Conservation (phyloP, 2,888 invertebrate genomes). For the Phortica magna region DNA sequence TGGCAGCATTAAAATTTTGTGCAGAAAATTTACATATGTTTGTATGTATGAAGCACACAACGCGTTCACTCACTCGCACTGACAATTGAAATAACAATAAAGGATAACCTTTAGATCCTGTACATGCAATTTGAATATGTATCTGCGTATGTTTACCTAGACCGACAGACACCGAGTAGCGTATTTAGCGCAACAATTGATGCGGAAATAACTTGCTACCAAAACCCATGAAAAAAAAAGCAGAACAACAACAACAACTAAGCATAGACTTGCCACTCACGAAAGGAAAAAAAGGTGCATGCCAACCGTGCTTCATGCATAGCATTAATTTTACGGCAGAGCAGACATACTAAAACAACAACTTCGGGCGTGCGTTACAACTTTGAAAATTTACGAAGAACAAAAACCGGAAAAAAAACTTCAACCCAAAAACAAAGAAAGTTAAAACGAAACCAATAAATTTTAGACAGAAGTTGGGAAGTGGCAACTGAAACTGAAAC, state of each 20-base stretch:
- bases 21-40: slow-evolving; percentile 17
- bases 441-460: slow-evolving; percentile 25
- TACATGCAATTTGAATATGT: not conserved
- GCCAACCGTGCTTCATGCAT: too few relatives aligned
- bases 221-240: slow-evolving; percentile 16
- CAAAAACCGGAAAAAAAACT: slow-evolving; percentile 36
- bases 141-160: slow-evolving; percentile 2
- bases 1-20: not conserved
- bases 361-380: not conserved
- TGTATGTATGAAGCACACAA: not conserved
- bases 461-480: not conserved
- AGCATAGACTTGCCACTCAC: not conserved
- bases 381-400: slow-evolving; percentile 31
- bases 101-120: not conserved
- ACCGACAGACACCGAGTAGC: slow-evolving; percentile 29
- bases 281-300: not conserved
- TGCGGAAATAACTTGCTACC: slow-evolving; percentile 58
- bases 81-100: slow-evolving; percentile 23
- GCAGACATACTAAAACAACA: slow-evolving; percentile 48
- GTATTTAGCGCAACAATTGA: slow-evolving; percentile 71
- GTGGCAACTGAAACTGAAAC: not conserved
- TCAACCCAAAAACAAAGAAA: not conserved
- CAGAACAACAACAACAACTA: slow-evolving; percentile 35
- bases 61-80: not conserved
- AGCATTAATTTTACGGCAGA: slow-evolving; percentile 65